These are phyloP conservation scores for Drosophila ohnishii DNA, from an alignment of 1,140 invertebrate genomes.

Conservation along the genomic window DNA sequence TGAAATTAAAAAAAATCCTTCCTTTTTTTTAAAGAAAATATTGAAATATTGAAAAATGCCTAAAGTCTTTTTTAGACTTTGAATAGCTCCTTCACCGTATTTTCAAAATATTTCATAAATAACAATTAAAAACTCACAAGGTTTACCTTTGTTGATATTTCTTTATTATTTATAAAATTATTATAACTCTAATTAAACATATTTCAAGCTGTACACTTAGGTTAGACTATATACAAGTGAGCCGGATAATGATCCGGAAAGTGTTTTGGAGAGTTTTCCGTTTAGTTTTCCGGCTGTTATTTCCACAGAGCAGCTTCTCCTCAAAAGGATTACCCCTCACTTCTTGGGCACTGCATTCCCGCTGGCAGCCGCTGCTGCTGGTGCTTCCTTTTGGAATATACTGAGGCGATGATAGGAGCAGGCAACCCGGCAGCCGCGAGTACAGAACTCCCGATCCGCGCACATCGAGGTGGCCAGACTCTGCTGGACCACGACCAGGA, in stretches of 20 bases:
- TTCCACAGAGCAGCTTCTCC: not conserved
- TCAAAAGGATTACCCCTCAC: slow-evolving; percentile 10
- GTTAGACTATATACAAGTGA: not conserved
- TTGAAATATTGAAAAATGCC: too few relatives aligned
- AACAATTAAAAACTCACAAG: not conserved
- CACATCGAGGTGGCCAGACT: slow-evolving; percentile 68
- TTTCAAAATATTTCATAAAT: not conserved
- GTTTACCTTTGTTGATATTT: not conserved
- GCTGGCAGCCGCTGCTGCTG: not conserved
- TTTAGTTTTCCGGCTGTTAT: not conserved
- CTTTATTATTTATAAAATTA: not conserved
- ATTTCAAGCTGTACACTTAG: slow-evolving; percentile 17
- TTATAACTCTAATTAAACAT: slow-evolving; percentile 15
- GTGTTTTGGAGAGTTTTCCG: not conserved
- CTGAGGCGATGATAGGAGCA: slow-evolving; percentile 50
- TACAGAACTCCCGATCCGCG: slow-evolving; percentile 64
- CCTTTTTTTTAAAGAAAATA: too few relatives aligned
- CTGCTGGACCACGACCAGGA: slow-evolving; percentile 48
- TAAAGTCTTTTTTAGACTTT: too few relatives aligned
- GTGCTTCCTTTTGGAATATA: not conserved
- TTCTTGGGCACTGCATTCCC: slow-evolving; percentile 48
- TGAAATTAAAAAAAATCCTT: too few relatives aligned
- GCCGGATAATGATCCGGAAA: not conserved
- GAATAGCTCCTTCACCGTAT: too few relatives aligned
- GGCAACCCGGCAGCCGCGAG: slow-evolving; percentile 67